Percentiles rank a stretch among this genome's conserved stretches.
Evolutionary conservation across 37 sponge, comb jelly and placozoan species (phyloP).

Genomic region (Halichondria panicea): DNA sequence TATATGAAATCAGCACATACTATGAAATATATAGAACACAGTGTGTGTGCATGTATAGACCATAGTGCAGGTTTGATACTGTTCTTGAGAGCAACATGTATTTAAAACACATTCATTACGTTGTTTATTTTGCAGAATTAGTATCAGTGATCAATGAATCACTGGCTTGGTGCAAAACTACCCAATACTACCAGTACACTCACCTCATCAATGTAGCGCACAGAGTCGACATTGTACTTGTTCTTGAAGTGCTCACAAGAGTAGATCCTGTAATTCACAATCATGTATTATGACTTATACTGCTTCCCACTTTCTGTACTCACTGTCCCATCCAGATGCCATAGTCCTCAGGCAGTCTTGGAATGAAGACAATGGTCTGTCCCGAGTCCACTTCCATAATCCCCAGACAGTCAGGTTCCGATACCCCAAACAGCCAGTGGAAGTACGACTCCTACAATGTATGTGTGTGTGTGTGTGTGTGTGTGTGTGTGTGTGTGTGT

Average conservation of each 20-base stretch:
- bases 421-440: constrained; percentile 98
- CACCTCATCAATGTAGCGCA: constrained; percentile 86
- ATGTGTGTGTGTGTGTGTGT: not conserved
- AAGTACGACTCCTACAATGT: constrained; percentile 93
- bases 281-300: too few relatives aligned
- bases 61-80: not conserved
- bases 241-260: constrained; percentile 85
- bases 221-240: constrained; percentile 84
- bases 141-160: not conserved
- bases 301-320: too few relatives aligned
- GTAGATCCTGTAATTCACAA: constrained; percentile 73
- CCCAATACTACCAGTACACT: not conserved
- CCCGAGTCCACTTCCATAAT: constrained; percentile 90
- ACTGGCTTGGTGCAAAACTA: not conserved
- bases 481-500: too few relatives aligned
- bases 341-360: constrained; percentile 87
- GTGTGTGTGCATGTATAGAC: not conserved
- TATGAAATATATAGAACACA: not conserved
- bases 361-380: constrained; percentile 76
- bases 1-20: not conserved
- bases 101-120: too few relatives aligned
- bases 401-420: constrained; percentile 92
- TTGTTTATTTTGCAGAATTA: too few relatives aligned
- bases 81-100: not conserved
- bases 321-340: constrained; percentile 98